Base-by-base conservation (phyloP, 2,888 invertebrate genomes). In the Dicranocentrus wangi region DNA sequence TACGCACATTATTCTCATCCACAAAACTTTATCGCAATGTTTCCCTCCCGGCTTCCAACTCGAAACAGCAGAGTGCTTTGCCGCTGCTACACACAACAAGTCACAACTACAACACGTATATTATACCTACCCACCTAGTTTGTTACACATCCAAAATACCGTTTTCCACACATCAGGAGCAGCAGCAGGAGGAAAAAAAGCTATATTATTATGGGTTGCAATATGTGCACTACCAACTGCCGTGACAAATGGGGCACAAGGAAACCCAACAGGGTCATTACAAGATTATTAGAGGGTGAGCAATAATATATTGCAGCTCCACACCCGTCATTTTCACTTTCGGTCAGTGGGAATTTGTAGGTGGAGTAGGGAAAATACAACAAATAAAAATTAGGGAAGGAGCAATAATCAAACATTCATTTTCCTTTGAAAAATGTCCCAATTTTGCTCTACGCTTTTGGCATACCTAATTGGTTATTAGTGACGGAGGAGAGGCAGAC, bases 261-360 rank as follows among this genome's bases (percentile, higher is more conserved):
- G 77, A 77, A 77, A 77, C 68, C 77, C 68, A 77, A 76, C 76
- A 77, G 77, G 77, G 69, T 77, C 77, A 77, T 77, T 77, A 77
- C 77, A 77, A 60, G 68, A 66, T 68, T 76, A 76, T 68, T 68
- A 68, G 76, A 55, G 76, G 76, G 76, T 47, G 60, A 76, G 61
- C 55, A 75, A 75, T 65, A 43, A 65, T 65, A 75, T 53, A 39
- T 65, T 65, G 65, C 58, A 58, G 68, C 55, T 43, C 43, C 25
- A 68, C 42, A 47, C 61, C 55, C 68, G 76, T 76, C 58, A 76
- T 68, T 76, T 76, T 76, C 68, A 68, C 60, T 68, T 60, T 72
- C 25, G 28, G 42, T 55, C 51, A 53, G 61, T 10, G n/a, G 47
- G 28, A 23, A 51, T 51, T 32, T 32, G 32, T 7, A 65, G 15